Conservation (phyloP, 2,888 invertebrate species). For the Dasysyrphus albostriatus region DNA sequence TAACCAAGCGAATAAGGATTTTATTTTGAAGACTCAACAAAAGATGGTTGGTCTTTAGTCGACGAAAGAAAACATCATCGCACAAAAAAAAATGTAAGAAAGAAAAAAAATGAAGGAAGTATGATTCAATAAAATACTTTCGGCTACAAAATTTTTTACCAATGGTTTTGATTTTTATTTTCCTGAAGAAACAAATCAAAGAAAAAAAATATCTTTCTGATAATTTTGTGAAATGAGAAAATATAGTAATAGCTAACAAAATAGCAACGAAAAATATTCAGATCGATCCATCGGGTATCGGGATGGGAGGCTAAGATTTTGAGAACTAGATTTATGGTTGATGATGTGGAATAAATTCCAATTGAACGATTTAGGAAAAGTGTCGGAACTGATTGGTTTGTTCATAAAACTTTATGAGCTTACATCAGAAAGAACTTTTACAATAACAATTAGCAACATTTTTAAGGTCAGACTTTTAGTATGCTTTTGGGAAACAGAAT, state of each 20-base stretch:
- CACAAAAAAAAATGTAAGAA: neutral
- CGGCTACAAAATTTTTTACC: slow-evolving; percentile 17
- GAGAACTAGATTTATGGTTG: slow-evolving; percentile 28
- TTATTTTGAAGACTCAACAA: neutral
- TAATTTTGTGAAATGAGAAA: neutral
- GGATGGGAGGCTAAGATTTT: neutral
- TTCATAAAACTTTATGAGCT: neutral
- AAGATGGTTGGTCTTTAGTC: neutral
- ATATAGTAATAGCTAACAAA: neutral
- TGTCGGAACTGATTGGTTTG: neutral
- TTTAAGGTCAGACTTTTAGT: too few relatives aligned
- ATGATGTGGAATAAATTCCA: slow-evolving; percentile 20
- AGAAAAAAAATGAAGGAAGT: neutral
- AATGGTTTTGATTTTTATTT: slow-evolving; percentile 29
- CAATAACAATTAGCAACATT: too few relatives aligned
- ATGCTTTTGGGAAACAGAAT: too few relatives aligned
- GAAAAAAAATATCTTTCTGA: neutral
- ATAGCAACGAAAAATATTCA: neutral
- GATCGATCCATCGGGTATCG: neutral
- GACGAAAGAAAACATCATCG: slow-evolving; percentile 8
- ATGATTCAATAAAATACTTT: slow-evolving; percentile 29
- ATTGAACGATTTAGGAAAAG: neutral
- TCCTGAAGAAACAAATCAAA: neutral
- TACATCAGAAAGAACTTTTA: too few relatives aligned
- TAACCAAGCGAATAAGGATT: slow-evolving; percentile 22